These are phyloP conservation scores for Ptychoptera albimana DNA, from an alignment of 2,888 invertebrate genomes.

Conservation along the genomic window DNA sequence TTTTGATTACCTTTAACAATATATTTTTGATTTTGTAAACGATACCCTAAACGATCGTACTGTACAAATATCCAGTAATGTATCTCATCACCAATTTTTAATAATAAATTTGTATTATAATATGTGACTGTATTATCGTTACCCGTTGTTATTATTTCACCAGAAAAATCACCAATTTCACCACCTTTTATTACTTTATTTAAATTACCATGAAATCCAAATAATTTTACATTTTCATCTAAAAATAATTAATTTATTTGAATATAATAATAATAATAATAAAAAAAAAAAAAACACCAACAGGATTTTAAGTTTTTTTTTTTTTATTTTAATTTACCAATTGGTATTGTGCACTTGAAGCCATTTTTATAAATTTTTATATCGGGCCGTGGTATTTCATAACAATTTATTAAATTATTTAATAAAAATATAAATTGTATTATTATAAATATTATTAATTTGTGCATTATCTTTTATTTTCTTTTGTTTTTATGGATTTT, in stretches of 20 bases:
- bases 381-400: too few species aligned
- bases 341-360: too few species aligned
- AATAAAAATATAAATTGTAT: too few species aligned
- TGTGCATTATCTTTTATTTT: too few species aligned
- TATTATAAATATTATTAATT: too few species aligned
- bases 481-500: too few species aligned
- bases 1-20: background rate
- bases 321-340: too few species aligned
- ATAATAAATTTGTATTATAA: slow-evolving; percentile 28
- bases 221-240: slow-evolving; percentile 38
- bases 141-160: slow-evolving; percentile 30
- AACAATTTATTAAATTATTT: too few species aligned
- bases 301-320: too few species aligned
- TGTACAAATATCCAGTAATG: slow-evolving; percentile 46
- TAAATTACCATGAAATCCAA: slow-evolving; percentile 48
- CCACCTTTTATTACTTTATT: slow-evolving; percentile 35
- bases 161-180: slow-evolving; percentile 36
- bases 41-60: slow-evolving; percentile 28
- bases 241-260: background rate
- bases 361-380: too few species aligned
- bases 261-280: too few species aligned
- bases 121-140: slow-evolving; percentile 35
- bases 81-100: slow-evolving; percentile 39
- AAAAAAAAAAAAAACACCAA: too few species aligned
- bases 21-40: background rate